Evolutionary conservation across 2,113 vertebrate species (phyloP).

Genomic region (Tamias sibiricus): DNA sequence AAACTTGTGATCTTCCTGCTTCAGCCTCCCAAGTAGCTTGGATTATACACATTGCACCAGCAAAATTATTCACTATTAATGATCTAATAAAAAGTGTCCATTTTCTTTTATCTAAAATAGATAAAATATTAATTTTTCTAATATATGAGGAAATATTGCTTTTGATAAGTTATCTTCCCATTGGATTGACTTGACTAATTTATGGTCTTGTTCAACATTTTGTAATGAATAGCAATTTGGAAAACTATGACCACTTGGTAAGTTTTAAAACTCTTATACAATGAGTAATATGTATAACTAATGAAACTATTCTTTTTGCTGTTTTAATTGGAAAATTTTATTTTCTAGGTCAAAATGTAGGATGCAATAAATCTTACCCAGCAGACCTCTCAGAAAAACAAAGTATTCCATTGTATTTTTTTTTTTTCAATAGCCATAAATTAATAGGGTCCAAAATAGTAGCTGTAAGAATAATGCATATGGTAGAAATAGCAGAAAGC

Average conservation of each 20-base stretch:
- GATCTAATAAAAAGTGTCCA: neutral
- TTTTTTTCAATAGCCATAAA: neutral
- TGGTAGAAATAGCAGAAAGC: neutral
- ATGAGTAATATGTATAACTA: constrained; percentile 29
- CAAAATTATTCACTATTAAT: constrained; percentile 33
- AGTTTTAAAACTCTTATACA: neutral
- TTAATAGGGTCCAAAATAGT: neutral
- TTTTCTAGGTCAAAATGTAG: constrained; percentile 46
- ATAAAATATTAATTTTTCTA: constrained; percentile 35
- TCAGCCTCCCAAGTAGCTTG: neutral
- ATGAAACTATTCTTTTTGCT: neutral
- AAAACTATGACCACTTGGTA: neutral
- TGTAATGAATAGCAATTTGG: neutral
- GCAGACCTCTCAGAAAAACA: neutral
- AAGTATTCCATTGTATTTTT: neutral
- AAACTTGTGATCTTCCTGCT: neutral
- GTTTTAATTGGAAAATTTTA: neutral
- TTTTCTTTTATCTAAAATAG: neutral
- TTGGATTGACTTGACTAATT: neutral
- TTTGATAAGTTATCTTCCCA: neutral
- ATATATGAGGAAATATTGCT: neutral
- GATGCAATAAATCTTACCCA: constrained; percentile 21
- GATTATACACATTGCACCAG: neutral
- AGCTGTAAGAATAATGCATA: neutral
- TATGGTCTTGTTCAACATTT: constrained; percentile 46